Evolutionary conservation across 2,888 invertebrate species (phyloP).

Genomic region (Macropis europaea): DNA sequence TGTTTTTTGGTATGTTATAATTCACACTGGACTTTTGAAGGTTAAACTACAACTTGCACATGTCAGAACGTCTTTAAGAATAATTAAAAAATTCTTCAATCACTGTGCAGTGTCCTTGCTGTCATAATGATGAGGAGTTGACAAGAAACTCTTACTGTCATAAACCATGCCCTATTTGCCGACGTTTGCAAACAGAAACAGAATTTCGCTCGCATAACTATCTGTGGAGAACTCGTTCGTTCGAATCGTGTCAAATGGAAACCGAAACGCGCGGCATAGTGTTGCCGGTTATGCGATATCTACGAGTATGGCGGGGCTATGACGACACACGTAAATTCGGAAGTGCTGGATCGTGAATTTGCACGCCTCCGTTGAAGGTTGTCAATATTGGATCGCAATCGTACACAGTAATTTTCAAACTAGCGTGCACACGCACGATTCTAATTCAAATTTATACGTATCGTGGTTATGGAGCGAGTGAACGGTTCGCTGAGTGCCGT

Average conservation of each 20-base stretch:
- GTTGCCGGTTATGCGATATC: slow-evolving; percentile 5
- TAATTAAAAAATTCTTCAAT: too few relatives aligned
- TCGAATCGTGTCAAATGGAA: slow-evolving; percentile 10
- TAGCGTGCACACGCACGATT: slow-evolving; percentile 33
- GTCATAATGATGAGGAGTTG: too few relatives aligned
- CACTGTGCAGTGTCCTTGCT: too few relatives aligned
- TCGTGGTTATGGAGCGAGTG: too few relatives aligned
- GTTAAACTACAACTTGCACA: too few relatives aligned
- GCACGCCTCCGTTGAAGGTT: slow-evolving; percentile 25
- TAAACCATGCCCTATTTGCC: background rate
- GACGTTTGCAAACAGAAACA: background rate
- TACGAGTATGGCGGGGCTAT: slow-evolving; percentile 14
- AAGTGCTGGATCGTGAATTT: slow-evolving; percentile 29
- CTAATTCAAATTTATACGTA: slow-evolving; percentile 27
- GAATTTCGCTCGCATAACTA: slow-evolving; percentile 12
- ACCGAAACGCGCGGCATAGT: slow-evolving; percentile 1
- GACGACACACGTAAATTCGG: slow-evolving; percentile 46
- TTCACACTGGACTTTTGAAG: too few relatives aligned
- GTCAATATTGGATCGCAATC: slow-evolving; percentile 45
- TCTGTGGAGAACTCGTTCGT: background rate
- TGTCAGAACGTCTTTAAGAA: too few relatives aligned
- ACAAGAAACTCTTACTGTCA: too few relatives aligned
- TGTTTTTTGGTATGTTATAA: too few relatives aligned
- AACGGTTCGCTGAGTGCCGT: too few relatives aligned
- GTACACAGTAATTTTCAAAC: slow-evolving; percentile 29